These are phyloP conservation scores for Perizoma flavofasciatum DNA, from an alignment of 2,888 invertebrate species.

Conservation along the genomic window DNA sequence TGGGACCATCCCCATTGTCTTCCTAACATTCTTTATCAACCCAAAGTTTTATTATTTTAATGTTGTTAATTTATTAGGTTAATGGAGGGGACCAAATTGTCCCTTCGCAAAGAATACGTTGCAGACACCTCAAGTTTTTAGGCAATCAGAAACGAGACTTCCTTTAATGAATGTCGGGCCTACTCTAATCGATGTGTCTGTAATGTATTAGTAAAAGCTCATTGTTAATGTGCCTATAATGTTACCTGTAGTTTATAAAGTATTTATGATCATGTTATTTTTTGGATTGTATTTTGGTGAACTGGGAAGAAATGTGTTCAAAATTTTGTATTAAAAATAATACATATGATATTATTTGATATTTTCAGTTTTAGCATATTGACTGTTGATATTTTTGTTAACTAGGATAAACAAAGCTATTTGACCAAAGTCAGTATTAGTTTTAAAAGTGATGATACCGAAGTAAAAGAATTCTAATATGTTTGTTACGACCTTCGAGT, in stretches of 20 bases:
- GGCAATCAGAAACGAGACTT: neutral
- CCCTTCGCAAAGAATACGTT: constrained; percentile 16
- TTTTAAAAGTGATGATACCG: constrained; percentile 72
- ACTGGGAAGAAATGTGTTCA: constrained; percentile 79
- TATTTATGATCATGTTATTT: constrained; percentile 63
- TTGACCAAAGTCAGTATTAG: constrained; percentile 85
- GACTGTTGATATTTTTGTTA: constrained; percentile 80
- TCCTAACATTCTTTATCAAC: constrained; percentile 72
- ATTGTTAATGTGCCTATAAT: constrained; percentile 81
- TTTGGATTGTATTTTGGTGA: constrained; percentile 63
- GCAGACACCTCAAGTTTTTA: constrained; percentile 14
- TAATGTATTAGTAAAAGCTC: constrained; percentile 67
- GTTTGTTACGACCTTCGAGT: constrained; percentile 70
- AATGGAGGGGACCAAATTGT: constrained; percentile 40
- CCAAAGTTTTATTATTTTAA: constrained; percentile 77
- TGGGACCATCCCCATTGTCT: constrained; percentile 76
- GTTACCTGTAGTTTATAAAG: constrained; percentile 80
- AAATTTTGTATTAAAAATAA: constrained; percentile 64
- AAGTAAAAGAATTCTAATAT: constrained; percentile 61
- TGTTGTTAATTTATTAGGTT: constrained; percentile 75
- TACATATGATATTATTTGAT: constrained; percentile 74
- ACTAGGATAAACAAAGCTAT: constrained; percentile 83
- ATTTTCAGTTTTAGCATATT: constrained; percentile 78
- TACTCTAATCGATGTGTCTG: constrained; percentile 17
- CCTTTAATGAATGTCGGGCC: neutral